Evolutionary conservation across 2,113 vertebrate species (phyloP).

Genomic region (Lucifuga dentata): DNA sequence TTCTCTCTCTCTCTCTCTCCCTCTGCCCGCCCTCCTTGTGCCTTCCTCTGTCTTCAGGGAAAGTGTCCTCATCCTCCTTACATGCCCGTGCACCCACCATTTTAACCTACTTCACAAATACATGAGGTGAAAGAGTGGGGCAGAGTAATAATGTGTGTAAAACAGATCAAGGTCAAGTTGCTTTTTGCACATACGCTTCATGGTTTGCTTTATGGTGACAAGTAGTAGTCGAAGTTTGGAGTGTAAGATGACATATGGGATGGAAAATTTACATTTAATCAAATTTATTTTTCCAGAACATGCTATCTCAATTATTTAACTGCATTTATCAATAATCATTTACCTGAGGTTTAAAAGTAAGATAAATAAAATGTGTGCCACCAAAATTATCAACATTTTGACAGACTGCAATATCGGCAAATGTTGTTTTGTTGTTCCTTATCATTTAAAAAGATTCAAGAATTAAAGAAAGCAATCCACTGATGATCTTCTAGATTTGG

Average conservation of each 20-base stretch:
- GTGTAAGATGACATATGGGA: not conserved
- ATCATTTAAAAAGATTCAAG: too few relatives aligned
- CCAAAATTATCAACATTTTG: too few relatives aligned
- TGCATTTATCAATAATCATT: too few relatives aligned
- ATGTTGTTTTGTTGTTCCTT: too few relatives aligned
- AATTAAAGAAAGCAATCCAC: too few relatives aligned
- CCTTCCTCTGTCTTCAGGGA: slow-evolving; percentile 59
- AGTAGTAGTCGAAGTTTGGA: not conserved
- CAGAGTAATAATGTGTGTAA: slow-evolving; percentile 24
- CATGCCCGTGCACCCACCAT: slow-evolving; percentile 44
- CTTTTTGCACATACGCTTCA: slow-evolving; percentile 8
- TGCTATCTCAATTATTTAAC: too few relatives aligned
- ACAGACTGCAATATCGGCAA: too few relatives aligned
- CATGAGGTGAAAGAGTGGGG: slow-evolving; percentile 47
- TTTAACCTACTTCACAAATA: slow-evolving; percentile 60
- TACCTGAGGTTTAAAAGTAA: too few relatives aligned
- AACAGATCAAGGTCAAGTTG: slow-evolving; percentile 16
- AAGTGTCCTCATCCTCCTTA: slow-evolving; percentile 50
- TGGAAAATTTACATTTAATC: too few relatives aligned
- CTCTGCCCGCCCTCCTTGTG: slow-evolving; percentile 49
- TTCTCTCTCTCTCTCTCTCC: slow-evolving; percentile 46
- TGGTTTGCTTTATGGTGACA: slow-evolving; percentile 11
- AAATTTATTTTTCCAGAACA: too few relatives aligned
- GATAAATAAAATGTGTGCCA: too few relatives aligned
- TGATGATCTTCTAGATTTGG: too few relatives aligned